These are phyloP conservation scores for Holcopasites calliopsidis DNA, from an alignment of 1,140 invertebrate species.

Conservation along the genomic window DNA sequence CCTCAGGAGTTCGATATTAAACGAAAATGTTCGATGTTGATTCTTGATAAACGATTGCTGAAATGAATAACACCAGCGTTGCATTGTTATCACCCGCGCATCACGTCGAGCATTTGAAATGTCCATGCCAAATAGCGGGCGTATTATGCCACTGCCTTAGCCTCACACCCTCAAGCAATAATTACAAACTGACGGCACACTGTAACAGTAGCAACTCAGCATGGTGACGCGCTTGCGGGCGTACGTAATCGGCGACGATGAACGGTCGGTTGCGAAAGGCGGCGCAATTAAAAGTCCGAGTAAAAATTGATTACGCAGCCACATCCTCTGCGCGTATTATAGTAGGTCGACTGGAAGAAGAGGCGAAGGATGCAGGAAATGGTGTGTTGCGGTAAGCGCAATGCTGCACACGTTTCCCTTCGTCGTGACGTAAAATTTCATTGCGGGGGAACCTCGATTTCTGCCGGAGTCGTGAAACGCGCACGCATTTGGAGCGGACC, in stretches of 20 bases:
- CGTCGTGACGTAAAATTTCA: slow-evolving; percentile 23
- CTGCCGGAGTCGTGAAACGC: neutral
- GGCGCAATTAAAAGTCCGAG: slow-evolving; percentile 6
- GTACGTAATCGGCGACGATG: neutral
- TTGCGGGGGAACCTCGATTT: slow-evolving; percentile 1
- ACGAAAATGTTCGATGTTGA: too few species aligned
- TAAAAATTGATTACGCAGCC: slow-evolving; percentile 41
- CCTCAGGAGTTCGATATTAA: too few species aligned
- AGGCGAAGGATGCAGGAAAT: slow-evolving; percentile 25
- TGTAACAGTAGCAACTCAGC: neutral
- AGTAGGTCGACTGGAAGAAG: slow-evolving; percentile 7
- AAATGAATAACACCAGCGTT: too few species aligned
- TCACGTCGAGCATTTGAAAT: too few species aligned
- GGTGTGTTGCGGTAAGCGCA: slow-evolving; percentile 28
- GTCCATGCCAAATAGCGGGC: too few species aligned
- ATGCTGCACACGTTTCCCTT: neutral
- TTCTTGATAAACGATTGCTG: too few species aligned
- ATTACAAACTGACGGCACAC: neutral
- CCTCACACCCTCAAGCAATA: too few species aligned
- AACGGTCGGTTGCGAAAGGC: slow-evolving; percentile 13
- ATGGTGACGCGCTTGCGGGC: neutral
- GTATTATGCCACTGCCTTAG: too few species aligned
- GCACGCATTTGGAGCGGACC: slow-evolving; percentile 13
- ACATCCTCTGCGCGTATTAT: slow-evolving; percentile 21
- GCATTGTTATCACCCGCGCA: too few species aligned